These are phyloP conservation scores for Atta colombica DNA, from an alignment of 1,140 invertebrate species.

Conservation along the genomic window DNA sequence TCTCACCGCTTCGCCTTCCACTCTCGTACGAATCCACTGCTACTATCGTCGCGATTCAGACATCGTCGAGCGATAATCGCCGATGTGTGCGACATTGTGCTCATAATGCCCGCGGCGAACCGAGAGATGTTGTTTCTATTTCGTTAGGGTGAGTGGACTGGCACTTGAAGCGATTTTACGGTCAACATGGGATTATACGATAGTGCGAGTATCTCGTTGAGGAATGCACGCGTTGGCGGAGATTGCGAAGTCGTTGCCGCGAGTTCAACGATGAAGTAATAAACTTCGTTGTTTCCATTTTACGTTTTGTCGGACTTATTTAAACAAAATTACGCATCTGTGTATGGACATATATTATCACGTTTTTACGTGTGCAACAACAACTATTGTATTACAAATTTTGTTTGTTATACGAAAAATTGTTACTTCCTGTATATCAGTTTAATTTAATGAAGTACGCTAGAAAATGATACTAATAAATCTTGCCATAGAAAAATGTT, in stretches of 20 bases:
- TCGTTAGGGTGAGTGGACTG: constrained; percentile 64
- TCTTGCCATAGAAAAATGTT: background rate
- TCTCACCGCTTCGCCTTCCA: constrained; percentile 18
- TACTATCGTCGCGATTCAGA: constrained; percentile 58
- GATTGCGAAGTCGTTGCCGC: constrained; percentile 17
- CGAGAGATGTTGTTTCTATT: constrained; percentile 61
- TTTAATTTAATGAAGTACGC: background rate
- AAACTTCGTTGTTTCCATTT: constrained; percentile 5
- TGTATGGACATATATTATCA: background rate
- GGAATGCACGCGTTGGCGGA: constrained; percentile 3
- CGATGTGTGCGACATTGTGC: constrained; percentile 53
- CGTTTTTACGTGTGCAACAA: background rate
- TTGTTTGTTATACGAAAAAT: background rate
- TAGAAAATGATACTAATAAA: background rate
- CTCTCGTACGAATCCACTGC: background rate
- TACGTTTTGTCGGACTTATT: background rate
- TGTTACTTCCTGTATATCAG: background rate
- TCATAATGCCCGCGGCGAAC: constrained; percentile 27
- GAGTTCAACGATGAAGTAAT: constrained; percentile 29
- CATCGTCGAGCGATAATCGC: constrained; percentile 51
- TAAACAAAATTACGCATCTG: background rate
- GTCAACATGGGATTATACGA: constrained; percentile 49
- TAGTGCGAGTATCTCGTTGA: constrained; percentile 20
- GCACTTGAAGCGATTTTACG: constrained; percentile 52
- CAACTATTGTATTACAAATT: background rate